phyloP scores from a whole-genome alignment of 2,797 vertebrate genomes.

The Oophaga sylvatica region DNA sequence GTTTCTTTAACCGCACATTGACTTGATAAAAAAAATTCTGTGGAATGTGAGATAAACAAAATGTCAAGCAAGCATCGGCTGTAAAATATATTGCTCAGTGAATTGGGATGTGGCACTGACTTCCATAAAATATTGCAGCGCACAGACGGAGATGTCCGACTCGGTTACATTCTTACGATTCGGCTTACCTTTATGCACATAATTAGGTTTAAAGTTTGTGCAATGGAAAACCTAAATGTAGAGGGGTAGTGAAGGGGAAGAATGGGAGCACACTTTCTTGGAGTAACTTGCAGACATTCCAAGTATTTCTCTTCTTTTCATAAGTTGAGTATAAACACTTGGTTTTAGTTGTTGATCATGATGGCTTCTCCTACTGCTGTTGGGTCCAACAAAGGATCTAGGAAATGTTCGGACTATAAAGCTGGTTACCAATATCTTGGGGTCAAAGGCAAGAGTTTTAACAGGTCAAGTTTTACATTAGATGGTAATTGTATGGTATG shows the following conservation, averaged over 20 bases:
- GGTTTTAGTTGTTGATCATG: no score
- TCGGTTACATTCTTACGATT: background rate
- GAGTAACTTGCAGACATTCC: background rate
- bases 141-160: background rate
- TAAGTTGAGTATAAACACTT: no score
- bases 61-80: slow-evolving; percentile 4
- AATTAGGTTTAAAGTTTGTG: background rate
- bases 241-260: no score
- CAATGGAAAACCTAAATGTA: background rate
- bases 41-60: slow-evolving; percentile 16
- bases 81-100: slow-evolving; percentile 20
- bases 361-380: no score
- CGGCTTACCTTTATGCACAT: background rate
- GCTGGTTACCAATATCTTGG: no score
- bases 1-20: background rate
- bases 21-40: background rate
- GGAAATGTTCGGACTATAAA: no score
- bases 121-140: slow-evolving; percentile 18
- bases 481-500: no score
- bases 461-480: no score
- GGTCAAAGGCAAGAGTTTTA: no score
- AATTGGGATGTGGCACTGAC: slow-evolving; percentile 23
- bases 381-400: no score
- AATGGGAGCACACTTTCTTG: background rate
- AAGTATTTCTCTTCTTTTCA: background rate